Base-by-base conservation (phyloP, 2,888 invertebrate genomes). In the Habrosyne pyritoides region DNA sequence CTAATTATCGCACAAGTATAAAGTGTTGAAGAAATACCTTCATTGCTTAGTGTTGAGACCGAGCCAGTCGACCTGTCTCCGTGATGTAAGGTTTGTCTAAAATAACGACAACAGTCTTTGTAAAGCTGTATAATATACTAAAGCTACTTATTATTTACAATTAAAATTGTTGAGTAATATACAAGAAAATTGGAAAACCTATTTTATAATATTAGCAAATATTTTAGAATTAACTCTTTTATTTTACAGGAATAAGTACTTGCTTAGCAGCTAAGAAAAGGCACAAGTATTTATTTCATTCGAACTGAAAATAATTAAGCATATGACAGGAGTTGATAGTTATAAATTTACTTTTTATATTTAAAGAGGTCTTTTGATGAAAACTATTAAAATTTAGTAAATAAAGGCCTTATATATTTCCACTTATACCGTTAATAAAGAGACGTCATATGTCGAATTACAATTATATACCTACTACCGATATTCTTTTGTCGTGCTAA, bases 31-130 rank as follows among this genome's bases (percentile, higher is more conserved):
- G 47, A 53, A 56, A 59, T 60, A 54, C 50, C 56, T 59, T 54
- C 21, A 55, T 56, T 52, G 42, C 47, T 52, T 18, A 57, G 61
- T 52, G 46, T 36, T 49, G 53, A 52, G 53, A 63, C 58, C 53
- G 18, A 7, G 42, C 18, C 18, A n/a, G 18, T 46, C 33, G 53
- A 57, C 55, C 66, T 42, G 18, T 8, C 60, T 57, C 59, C 79
- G 80, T 81, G 77, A 79, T 81, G 78, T 72, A 76, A 65, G 64
- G 59, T 69, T 68, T 69, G 57, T 63, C 63, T 69, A 77, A 75
- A 67, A 74, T 75, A 79, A 75, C 68, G 72, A 86, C 82, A 85
- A 85, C 83, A 87, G 87, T 85, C 84, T 84, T 75, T 77, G 69
- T 81, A 80, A 83, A 81, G 77, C 81, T 73, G 71, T 64, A 66